A percentile compares a stretch with the other conserved stretches of the same genome.
phyloP scores from a whole-genome alignment of 2,113 vertebrate species.

The Toxotes chatareus region DNA sequence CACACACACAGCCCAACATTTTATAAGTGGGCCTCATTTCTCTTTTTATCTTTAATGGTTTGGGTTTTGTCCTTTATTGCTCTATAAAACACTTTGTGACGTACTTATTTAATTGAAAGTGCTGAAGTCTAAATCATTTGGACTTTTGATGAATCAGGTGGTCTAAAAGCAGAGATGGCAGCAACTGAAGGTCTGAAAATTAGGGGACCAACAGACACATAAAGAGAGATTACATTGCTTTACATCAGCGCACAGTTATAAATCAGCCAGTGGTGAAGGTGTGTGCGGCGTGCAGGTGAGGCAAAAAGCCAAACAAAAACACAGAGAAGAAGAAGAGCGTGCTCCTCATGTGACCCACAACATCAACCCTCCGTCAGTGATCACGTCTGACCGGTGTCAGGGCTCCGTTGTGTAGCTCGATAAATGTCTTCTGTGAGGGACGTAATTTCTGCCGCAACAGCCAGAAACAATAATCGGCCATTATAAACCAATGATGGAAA shows the following conservation, averaged over 20 bases:
- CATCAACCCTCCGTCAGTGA: background rate
- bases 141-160: constrained; percentile 63
- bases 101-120: constrained; percentile 64
- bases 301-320: constrained; percentile 12
- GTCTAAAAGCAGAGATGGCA: constrained; percentile 44
- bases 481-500: too few species aligned
- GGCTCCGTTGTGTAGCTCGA: background rate
- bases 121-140: constrained; percentile 48
- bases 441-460: too few species aligned
- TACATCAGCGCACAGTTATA: background rate
- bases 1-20: background rate
- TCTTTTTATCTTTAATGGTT: constrained; percentile 55
- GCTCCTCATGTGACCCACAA: background rate
- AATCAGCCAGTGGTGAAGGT: constrained; percentile 21
- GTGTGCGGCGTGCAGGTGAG: constrained; percentile 24
- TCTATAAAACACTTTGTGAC: constrained; percentile 64
- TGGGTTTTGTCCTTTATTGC: constrained; percentile 57
- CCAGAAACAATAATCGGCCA: too few species aligned
- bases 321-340: background rate
- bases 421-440: too few species aligned
- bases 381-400: background rate
- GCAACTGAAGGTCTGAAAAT: constrained; percentile 30
- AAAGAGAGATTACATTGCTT: constrained; percentile 42
- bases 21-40: constrained; percentile 31
- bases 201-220: constrained; percentile 11